phyloP scores from a whole-genome alignment of 2,113 vertebrate genomes.

The Nibea albiflora region DNA sequence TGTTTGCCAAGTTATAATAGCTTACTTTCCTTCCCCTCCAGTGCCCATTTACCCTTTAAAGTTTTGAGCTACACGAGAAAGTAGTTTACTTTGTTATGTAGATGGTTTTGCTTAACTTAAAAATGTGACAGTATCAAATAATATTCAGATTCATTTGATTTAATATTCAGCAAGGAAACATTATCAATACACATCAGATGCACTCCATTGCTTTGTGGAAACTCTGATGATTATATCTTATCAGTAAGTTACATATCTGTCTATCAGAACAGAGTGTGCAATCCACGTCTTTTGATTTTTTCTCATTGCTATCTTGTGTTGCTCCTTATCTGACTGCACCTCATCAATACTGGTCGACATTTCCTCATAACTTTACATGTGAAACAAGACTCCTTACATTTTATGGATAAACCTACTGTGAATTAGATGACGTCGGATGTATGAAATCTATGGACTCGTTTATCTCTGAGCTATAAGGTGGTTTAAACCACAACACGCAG shows the following conservation, averaged over 20 bases:
- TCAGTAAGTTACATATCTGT: slow-evolving; percentile 7
- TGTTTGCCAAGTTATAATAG: no score
- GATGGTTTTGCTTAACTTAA: not conserved
- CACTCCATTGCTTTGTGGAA: not conserved
- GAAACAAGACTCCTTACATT: slow-evolving; percentile 41
- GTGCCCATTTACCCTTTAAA: not conserved
- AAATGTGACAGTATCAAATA: not conserved
- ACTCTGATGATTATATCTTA: slow-evolving; percentile 20
- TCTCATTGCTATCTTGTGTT: not conserved
- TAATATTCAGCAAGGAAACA: not conserved
- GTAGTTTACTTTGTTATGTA: not conserved
- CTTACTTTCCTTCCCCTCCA: no score
- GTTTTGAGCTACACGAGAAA: not conserved
- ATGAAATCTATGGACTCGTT: slow-evolving; percentile 59
- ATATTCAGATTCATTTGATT: no score
- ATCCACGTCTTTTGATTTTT: not conserved
- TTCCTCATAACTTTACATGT: slow-evolving; percentile 31
- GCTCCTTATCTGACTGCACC: slow-evolving; percentile 3
- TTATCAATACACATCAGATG: not conserved
- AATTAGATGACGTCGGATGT: slow-evolving; percentile 36
- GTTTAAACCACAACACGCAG: slow-evolving; percentile 57
- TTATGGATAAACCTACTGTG: slow-evolving; percentile 46
- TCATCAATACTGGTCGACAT: not conserved
- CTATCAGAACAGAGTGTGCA: slow-evolving; percentile 17
- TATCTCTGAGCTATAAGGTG: slow-evolving; percentile 54